A percentile compares a stretch with the other conserved stretches of the same genome.
These are phyloP conservation scores for Erythrocebus patas DNA, from an alignment of 2,113 vertebrate genomes.

Conservation along the genomic window DNA sequence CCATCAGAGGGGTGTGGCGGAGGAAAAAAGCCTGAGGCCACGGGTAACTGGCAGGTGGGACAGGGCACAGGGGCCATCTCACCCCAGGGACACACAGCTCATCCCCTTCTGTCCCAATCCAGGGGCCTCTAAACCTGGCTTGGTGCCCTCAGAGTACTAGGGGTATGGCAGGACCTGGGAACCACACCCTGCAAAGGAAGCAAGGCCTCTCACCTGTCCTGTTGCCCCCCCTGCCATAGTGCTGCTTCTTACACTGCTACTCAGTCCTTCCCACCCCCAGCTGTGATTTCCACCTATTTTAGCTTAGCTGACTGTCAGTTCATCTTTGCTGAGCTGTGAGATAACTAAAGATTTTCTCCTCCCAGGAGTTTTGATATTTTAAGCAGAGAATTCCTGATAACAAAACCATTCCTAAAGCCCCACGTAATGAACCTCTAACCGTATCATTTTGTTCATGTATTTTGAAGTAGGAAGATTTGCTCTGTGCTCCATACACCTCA, in stretches of 20 bases:
- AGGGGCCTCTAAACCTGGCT: neutral
- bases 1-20: neutral
- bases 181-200: neutral
- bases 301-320: neutral
- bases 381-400: constrained; percentile 28
- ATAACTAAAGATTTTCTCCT: neutral
- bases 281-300: neutral
- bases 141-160: neutral
- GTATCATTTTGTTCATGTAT: neutral
- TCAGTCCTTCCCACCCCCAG: neutral
- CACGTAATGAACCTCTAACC: neutral
- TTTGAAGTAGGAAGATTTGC: constrained; percentile 20
- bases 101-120: neutral
- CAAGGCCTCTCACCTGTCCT: neutral
- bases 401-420: neutral
- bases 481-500: neutral
- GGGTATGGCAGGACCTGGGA: neutral
- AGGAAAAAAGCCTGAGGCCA: neutral
- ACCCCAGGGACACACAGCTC: neutral
- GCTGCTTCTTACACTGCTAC: neutral
- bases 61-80: neutral
- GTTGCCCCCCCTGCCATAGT: neutral
- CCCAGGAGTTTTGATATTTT: neutral
- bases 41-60: neutral
- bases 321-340: constrained; percentile 1